Percentiles rank a stretch among this genome's conserved stretches.
These are phyloP conservation scores for Nycticebus coucang DNA, from an alignment of 2,113 vertebrate species.

Conservation along the genomic window DNA sequence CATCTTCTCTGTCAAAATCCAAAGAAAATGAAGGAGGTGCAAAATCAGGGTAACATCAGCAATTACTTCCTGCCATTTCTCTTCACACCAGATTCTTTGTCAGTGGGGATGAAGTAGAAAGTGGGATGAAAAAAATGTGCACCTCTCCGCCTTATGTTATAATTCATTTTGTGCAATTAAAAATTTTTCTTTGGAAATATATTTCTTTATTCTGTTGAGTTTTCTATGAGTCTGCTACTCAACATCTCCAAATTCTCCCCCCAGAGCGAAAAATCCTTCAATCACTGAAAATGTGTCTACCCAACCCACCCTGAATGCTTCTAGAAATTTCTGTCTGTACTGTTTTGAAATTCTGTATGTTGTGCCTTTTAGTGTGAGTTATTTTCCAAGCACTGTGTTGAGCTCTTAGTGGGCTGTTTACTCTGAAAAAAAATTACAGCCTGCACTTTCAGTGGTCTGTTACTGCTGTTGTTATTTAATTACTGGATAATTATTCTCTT, in stretches of 20 bases:
- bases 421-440: not conserved
- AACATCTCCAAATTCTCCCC: not conserved
- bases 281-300: not conserved
- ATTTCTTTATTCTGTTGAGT: not conserved
- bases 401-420: not conserved
- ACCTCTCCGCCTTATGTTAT: not conserved
- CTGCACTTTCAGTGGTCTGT: not conserved
- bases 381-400: not conserved
- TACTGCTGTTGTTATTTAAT: not conserved
- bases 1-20: conserved; percentile 18
- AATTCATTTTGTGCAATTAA: not conserved
- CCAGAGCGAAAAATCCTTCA: not conserved
- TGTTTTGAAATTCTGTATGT: not conserved
- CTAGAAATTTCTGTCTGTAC: not conserved
- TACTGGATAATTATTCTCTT: not conserved
- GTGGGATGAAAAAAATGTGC: not conserved
- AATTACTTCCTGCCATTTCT: not conserved
- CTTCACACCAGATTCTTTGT: not conserved
- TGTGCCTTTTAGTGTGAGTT: not conserved
- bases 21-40: not conserved
- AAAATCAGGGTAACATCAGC: not conserved
- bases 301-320: not conserved
- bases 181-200: not conserved
- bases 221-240: not conserved
- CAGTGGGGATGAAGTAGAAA: not conserved